Evolutionary conservation across 2,113 vertebrate species (phyloP).

Genomic region (Platycercus adscitus): DNA sequence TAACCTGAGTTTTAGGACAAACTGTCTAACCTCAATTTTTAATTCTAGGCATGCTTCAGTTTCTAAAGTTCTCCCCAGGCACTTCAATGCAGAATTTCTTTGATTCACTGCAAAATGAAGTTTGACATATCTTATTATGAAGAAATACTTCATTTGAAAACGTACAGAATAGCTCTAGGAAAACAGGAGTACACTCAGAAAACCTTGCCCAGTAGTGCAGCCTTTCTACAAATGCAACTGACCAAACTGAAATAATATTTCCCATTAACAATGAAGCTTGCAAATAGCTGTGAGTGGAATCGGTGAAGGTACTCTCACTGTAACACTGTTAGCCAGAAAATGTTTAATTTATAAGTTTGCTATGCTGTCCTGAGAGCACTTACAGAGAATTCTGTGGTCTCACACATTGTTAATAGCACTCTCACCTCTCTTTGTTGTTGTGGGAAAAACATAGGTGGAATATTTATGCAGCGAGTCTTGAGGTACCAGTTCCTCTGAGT

Average conservation of each 20-base stretch:
- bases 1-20: conserved; percentile 30
- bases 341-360: neutral
- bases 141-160: conserved; percentile 50
- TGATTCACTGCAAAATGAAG: conserved; percentile 43
- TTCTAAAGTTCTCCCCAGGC: conserved; percentile 23
- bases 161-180: neutral
- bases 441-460: neutral
- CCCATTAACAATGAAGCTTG: neutral
- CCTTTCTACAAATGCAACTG: neutral
- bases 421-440: neutral
- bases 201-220: neutral
- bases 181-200: conserved; percentile 20
- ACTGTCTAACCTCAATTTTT: conserved; percentile 4
- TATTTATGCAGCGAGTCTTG: neutral
- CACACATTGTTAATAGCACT: neutral
- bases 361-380: neutral
- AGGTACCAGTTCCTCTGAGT: neutral
- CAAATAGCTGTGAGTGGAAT: neutral
- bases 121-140: conserved; percentile 53
- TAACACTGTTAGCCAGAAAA: neutral
- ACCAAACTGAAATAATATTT: neutral
- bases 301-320: neutral
- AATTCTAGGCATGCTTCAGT: conserved; percentile 30
- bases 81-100: conserved; percentile 20
- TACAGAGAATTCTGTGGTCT: neutral